These are phyloP conservation scores for Athripsodes cinereus DNA, from an alignment of 2,888 invertebrate species.

Conservation along the genomic window DNA sequence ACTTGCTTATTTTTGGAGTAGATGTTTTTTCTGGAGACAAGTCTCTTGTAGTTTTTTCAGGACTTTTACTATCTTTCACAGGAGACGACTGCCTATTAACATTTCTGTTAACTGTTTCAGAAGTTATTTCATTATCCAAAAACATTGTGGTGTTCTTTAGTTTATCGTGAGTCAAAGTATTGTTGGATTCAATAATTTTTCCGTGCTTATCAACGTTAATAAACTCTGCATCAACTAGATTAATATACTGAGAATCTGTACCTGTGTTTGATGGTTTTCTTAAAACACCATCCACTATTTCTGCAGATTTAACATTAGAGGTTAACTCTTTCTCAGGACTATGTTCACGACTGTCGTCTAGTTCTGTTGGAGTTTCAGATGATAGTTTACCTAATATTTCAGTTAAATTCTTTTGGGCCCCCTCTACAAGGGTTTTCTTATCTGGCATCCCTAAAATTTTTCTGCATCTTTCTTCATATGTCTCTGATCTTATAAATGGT, in stretches of 20 bases:
- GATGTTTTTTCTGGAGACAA: conserved; percentile 11
- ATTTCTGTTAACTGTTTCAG: conserved; percentile 10
- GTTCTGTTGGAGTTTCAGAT: conserved; percentile 29
- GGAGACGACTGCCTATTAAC: conserved; percentile 1
- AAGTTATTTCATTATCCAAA: conserved; percentile 17
- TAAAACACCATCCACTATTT: conserved; percentile 8
- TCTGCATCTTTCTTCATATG: conserved; percentile 66
- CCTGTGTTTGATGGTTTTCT: conserved; percentile 25
- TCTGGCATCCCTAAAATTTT: conserved; percentile 62
- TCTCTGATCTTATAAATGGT: conserved; percentile 59
- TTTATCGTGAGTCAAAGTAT: neutral
- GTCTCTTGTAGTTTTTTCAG: too few species aligned
- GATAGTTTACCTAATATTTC: conserved; percentile 29
- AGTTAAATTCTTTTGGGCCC: conserved; percentile 28
- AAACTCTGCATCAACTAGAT: conserved; percentile 25
- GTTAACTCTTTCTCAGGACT: conserved; percentile 35
- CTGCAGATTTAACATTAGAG: conserved; percentile 23
- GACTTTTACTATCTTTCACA: conserved; percentile 8
- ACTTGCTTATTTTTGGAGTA: neutral
- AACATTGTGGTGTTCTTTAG: conserved; percentile 5
- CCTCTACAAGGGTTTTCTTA: conserved; percentile 34
- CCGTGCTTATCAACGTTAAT: conserved; percentile 21
- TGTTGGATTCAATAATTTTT: conserved; percentile 11
- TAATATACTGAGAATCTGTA: conserved; percentile 16
- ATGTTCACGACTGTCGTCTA: conserved; percentile 35